Conservation (phyloP, 1,140 invertebrate species). For the Calliphora vicina region DNA sequence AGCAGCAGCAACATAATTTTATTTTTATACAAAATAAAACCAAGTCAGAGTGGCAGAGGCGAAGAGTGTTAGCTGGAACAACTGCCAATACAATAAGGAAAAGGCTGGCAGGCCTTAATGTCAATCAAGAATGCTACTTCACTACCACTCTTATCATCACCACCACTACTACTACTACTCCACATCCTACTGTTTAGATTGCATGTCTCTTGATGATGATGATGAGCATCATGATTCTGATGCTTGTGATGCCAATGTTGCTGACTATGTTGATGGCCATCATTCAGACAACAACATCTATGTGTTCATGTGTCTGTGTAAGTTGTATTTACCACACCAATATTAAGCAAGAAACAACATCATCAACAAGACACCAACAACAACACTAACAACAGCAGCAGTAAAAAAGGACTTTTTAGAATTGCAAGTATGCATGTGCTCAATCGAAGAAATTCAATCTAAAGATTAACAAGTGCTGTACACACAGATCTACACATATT, state of each 20-base stretch:
- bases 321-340: too few relatives aligned
- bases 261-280: neutral
- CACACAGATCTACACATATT: neutral
- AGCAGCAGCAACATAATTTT: neutral
- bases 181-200: neutral
- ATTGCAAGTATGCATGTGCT: neutral
- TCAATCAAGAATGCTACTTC: conserved; percentile 21
- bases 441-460: neutral
- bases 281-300: neutral
- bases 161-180: neutral
- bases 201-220: conserved; percentile 7
- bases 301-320: too few relatives aligned
- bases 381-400: neutral
- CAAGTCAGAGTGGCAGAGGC: too few relatives aligned
- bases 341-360: neutral
- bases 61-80: neutral
- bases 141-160: neutral
- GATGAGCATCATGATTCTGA: neutral
- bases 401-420: neutral
- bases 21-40: neutral
- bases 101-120: neutral
- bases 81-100: neutral
- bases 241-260: conserved; percentile 18
- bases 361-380: neutral
- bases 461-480: neutral